phyloP scores from a whole-genome alignment of 2,113 vertebrate species.

The Brachypodius melanocephalos region DNA sequence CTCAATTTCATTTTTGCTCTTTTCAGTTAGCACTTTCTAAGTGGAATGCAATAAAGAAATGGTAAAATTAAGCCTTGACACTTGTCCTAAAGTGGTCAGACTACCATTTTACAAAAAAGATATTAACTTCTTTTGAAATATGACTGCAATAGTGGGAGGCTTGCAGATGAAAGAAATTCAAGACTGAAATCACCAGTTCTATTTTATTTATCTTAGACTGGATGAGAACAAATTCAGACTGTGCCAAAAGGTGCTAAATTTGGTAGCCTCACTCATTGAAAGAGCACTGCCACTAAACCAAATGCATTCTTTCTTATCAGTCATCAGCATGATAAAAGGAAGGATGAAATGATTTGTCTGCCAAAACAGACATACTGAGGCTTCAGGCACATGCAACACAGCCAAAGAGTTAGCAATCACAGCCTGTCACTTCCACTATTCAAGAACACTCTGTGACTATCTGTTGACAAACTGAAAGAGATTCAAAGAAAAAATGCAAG shows the following conservation, averaged over 20 bases:
- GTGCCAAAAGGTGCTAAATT: conserved; percentile 3
- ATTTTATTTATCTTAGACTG: background rate
- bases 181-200: background rate
- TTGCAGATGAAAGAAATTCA: background rate
- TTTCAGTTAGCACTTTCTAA: background rate
- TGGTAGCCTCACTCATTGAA: background rate
- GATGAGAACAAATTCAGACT: background rate
- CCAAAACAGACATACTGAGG: background rate
- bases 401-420: background rate
- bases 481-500: background rate
- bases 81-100: background rate
- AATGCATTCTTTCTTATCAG: conserved; percentile 17
- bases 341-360: conserved; percentile 7
- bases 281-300: conserved; percentile 11
- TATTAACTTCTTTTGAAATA: background rate
- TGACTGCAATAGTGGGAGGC: background rate
- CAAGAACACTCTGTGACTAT: background rate
- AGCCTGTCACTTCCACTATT: background rate
- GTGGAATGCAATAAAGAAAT: background rate
- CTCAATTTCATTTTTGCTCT: background rate
- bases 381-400: background rate
- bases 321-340: background rate
- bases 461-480: conserved; percentile 1
- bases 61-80: background rate
- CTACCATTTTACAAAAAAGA: background rate